A percentile compares a stretch with the other conserved stretches of the same genome.
Evolutionary conservation across 2,113 vertebrate species (phyloP).

Genomic region (Beaufortia kweichowensis): DNA sequence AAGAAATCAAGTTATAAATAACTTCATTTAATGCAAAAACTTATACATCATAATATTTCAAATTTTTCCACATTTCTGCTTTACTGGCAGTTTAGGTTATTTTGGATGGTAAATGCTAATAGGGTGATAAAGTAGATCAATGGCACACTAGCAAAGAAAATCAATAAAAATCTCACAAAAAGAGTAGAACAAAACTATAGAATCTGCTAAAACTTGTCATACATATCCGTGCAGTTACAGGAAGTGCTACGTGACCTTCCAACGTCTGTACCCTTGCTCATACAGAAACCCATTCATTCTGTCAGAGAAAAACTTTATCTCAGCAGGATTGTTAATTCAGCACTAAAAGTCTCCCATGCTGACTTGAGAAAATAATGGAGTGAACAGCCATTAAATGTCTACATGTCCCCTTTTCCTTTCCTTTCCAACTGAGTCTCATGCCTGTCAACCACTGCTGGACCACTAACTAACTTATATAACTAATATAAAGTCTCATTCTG

Average conservation of each 20-base stretch:
- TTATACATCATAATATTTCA: too few species aligned
- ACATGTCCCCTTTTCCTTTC: neutral
- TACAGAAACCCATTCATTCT: neutral
- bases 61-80: too few species aligned
- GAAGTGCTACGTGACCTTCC: neutral
- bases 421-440: neutral
- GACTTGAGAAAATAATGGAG: conserved; percentile 1
- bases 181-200: neutral
- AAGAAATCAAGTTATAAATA: too few species aligned
- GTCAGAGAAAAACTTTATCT: neutral
- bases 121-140: too few species aligned
- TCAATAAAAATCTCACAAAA: neutral
- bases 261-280: neutral
- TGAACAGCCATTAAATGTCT: conserved; percentile 10
- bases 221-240: neutral
- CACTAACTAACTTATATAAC: neutral
- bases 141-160: neutral
- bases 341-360: conserved; percentile 17
- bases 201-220: conserved; percentile 19
- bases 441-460: neutral
- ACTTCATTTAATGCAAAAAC: too few species aligned
- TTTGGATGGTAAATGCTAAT: too few species aligned
- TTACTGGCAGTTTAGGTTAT: too few species aligned
- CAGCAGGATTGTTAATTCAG: conserved; percentile 39
- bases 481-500: neutral